Percentiles rank a stretch among this genome's conserved stretches.
phyloP scores from a whole-genome alignment of 2,888 invertebrate species.

The Dicyrtomina minuta region DNA sequence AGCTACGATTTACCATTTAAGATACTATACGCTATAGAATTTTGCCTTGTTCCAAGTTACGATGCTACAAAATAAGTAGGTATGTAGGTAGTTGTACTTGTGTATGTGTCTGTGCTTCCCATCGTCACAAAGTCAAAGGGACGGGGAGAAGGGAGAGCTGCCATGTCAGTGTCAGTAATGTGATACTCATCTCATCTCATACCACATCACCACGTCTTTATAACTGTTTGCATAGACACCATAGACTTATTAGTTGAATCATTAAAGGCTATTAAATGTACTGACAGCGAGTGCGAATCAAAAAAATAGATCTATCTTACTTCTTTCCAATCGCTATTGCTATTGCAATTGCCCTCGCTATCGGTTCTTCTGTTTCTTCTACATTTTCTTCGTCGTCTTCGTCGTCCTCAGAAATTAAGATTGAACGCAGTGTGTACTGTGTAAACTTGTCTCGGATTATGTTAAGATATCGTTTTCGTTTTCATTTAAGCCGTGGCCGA shows the following conservation, averaged over 20 bases:
- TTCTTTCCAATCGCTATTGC: neutral
- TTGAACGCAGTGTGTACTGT: too few relatives aligned
- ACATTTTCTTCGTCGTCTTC: neutral
- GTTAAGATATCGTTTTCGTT: too few relatives aligned
- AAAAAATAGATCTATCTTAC: neutral
- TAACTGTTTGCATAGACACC: conserved; percentile 6
- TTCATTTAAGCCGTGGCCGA: too few relatives aligned
- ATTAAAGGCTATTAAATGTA: conserved; percentile 23
- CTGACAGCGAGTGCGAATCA: conserved; percentile 5
- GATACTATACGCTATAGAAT: too few relatives aligned
- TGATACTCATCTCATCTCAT: conserved; percentile 3
- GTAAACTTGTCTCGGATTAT: too few relatives aligned
- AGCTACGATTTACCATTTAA: too few relatives aligned
- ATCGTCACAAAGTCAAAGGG: too few relatives aligned
- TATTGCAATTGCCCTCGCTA: neutral
- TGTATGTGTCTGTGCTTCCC: too few relatives aligned
- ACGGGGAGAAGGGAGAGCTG: neutral
- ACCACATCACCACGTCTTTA: neutral
- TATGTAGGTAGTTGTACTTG: too few relatives aligned
- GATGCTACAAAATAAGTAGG: too few relatives aligned
- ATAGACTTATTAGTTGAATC: conserved; percentile 22
- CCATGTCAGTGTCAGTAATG: conserved; percentile 18
- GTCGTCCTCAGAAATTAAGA: neutral
- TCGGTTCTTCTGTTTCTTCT: neutral
- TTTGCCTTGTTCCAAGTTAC: too few relatives aligned